Evolutionary conservation across 2,797 vertebrate genomes (phyloP), one percentile per base, ranked within the genome.

Genomic region (Crenuchus spilurus): DNA sequence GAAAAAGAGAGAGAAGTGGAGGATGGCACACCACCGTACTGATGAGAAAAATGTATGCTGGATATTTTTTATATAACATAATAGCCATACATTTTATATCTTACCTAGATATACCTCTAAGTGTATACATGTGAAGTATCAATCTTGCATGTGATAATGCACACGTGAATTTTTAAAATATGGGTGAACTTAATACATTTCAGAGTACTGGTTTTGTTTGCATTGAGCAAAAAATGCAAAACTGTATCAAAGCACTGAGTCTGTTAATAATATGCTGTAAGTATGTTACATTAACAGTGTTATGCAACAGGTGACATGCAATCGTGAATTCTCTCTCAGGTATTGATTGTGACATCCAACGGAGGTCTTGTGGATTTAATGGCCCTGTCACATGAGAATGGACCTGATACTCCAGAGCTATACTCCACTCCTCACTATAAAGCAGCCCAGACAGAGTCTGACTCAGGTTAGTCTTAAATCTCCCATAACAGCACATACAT

Each of bases 401-500:
- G 92, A 0, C 93, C 93, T 0, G 88, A 85, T 80, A 91, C 92
- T 84, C 61, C 85, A 1, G 92, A 95, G 10, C 2, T 94, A 63
- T 95, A 94, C 76, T 93, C 93, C 28, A 94, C 91, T 7, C 93
- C 94, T 0, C 92, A 92, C 70, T 95, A 94, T 83, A 92, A 90
- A 64, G 92, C 92, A 88, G 90, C 90, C 37, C 88, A 87, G 6
- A 65, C 86, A 0, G 89, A 86, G 22, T 81, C 86, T 8, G 65
- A 72, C 1, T 64, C 88, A 83, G 94, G 94, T 95, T 88, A 79
- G 77, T 72, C n/a, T 49, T 52, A 24, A 9, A 9, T 8, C 31
- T 30, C n/a, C 14, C 11, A 6, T 3, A 46, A 33, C 20, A 18
- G 8, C 4, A 6, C 5, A 9, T n/a, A 35, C 9, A 24, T 39